These are phyloP conservation scores for Paradisaea rubra DNA, from an alignment of 2,113 vertebrate genomes.

Conservation along the genomic window DNA sequence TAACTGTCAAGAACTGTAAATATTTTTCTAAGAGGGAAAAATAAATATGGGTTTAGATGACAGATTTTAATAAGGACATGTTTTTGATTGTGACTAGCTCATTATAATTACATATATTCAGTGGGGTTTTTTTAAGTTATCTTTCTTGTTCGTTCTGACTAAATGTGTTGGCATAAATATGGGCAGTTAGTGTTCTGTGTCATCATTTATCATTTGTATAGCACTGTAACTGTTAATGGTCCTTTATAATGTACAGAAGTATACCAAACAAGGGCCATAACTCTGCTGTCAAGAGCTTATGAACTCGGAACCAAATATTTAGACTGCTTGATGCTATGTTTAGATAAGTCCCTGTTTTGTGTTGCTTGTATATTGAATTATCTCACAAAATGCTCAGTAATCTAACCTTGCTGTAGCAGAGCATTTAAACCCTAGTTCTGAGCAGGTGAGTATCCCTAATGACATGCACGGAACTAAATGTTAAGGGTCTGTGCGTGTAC, in stretches of 20 bases:
- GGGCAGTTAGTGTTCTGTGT: not conserved
- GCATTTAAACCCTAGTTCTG: not conserved
- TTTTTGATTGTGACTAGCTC: slow-evolving; percentile 8
- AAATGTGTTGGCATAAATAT: slow-evolving; percentile 9
- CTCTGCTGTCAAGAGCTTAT: not conserved
- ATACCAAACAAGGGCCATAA: not conserved
- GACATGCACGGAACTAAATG: not conserved
- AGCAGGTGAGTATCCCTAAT: not conserved
- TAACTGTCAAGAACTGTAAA: slow-evolving; percentile 30
- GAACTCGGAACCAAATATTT: not conserved
- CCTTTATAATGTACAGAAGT: not conserved
- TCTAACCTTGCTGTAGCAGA: not conserved
- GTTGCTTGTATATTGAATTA: not conserved
- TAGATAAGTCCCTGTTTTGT: not conserved
- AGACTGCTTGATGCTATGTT: not conserved
- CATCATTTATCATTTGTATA: slow-evolving; percentile 21
- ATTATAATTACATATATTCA: slow-evolving; percentile 4
- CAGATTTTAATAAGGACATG: slow-evolving; percentile 29
- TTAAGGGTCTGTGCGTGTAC: not conserved
- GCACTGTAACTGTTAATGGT: not conserved
- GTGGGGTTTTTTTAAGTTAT: not conserved
- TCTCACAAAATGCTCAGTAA: not conserved
- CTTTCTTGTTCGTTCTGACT: not conserved
- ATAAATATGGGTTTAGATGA: slow-evolving; percentile 2
- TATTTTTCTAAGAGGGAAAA: slow-evolving; percentile 1